Evolutionary conservation across 2,888 invertebrate genomes (phyloP).

Genomic region (Leptopilina syphax): DNA sequence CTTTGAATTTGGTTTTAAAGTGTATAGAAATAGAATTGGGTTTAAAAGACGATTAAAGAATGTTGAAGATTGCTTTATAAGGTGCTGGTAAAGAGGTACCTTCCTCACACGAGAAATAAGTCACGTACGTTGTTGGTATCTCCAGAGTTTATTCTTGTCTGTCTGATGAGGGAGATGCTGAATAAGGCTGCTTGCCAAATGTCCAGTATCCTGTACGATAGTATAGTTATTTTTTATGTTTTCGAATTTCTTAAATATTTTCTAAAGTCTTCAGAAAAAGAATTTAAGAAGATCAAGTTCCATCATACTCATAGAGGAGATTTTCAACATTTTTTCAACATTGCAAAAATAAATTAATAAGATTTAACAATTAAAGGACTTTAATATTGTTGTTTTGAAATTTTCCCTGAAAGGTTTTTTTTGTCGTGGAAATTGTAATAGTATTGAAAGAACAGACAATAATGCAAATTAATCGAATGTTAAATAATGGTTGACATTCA

Average conservation of each 20-base stretch:
- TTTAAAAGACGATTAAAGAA: slow-evolving; percentile 33
- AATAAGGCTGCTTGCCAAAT: slow-evolving; percentile 65
- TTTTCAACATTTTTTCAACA: background rate
- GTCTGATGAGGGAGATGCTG: slow-evolving; percentile 59
- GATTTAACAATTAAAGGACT: too few species aligned
- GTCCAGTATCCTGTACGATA: slow-evolving; percentile 56
- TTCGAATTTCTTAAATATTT: slow-evolving; percentile 31
- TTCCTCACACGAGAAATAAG: slow-evolving; percentile 51
- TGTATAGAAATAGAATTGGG: slow-evolving; percentile 27
- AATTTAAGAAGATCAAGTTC: background rate
- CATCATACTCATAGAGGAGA: background rate
- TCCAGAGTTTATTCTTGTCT: slow-evolving; percentile 71
- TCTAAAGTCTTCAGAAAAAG: background rate
- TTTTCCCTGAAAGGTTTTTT: too few species aligned
- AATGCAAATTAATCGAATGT: background rate
- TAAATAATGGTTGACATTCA: slow-evolving; percentile 30
- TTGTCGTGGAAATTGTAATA: background rate
- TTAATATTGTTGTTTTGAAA: too few species aligned
- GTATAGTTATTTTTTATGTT: slow-evolving; percentile 54
- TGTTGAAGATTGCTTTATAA: slow-evolving; percentile 35
- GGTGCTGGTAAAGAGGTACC: slow-evolving; percentile 31
- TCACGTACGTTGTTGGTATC: slow-evolving; percentile 55
- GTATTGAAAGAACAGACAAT: background rate
- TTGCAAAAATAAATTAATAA: too few species aligned
- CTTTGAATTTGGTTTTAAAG: background rate